Evolutionary conservation across 2,888 invertebrate genomes (phyloP), one percentile per base, ranked within the genome.

Genomic region (Yponomeuta sedellus): DNA sequence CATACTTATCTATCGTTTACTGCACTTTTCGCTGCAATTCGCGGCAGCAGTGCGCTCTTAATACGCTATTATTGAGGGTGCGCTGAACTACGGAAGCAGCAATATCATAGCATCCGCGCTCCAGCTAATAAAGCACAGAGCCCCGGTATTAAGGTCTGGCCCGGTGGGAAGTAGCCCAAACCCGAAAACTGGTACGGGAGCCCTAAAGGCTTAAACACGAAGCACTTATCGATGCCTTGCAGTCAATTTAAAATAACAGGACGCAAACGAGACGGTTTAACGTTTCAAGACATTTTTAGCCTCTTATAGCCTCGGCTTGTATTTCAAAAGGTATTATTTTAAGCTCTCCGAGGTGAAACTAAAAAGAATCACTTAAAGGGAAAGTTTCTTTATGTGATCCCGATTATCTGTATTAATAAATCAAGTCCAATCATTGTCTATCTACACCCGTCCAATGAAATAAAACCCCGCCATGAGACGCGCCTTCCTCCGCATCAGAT

Each of bases 31-130:
- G 74, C 82, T 72, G 74, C 75, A 74, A 78, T 82, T 78, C 73
- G 69, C 73, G 69, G 69, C 73, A 68, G 69, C 75, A 77, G 80
- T 84, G 82, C 80, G 76, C 74, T 74, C 76, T 70, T 86, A 86
- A 86, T 85, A 71, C 68, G 71, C 65, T 71, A 39, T 65, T 40
- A 65, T 65, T 65, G 59, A 40, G 59, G 64, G 56, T 63, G 19
- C 61, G 52, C 58, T 39, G 61, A 63, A 34, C 57, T 66, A 67
- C 64, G 87, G 86, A 87, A 81, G 82, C 77, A 71, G 74, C 75
- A 74, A 82, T 84, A 86, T 86, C 78, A 81, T 77, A 73, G 77
- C 84, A 81, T 86, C 86, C 86, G 83, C 70, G 68, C 69, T 71
- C 71, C 66, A 34, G 65, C 62, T 65, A 63, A 34, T 58, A 16